These are phyloP conservation scores for Stenoptilia bipunctidactyla DNA, from an alignment of 2,888 invertebrate species.

Conservation along the genomic window DNA sequence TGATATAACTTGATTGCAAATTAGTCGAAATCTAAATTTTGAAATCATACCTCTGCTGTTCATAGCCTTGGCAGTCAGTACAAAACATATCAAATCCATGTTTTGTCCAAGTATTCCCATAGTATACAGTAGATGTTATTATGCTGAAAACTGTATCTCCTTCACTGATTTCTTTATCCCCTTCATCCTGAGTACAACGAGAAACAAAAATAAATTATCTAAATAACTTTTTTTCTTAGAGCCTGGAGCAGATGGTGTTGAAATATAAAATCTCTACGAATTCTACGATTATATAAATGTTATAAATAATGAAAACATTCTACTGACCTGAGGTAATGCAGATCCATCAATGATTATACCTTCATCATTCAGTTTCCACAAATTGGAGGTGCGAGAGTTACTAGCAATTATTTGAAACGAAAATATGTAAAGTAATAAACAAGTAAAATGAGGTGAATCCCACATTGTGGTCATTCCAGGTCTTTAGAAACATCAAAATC, in stretches of 20 bases:
- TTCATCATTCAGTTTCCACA: slow-evolving; percentile 87
- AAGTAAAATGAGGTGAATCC: slow-evolving; percentile 70
- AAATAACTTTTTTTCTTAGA: too few relatives aligned
- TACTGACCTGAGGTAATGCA: slow-evolving; percentile 66
- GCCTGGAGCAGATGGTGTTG: not conserved
- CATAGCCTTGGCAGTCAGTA: slow-evolving; percentile 71
- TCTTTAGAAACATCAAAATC: slow-evolving; percentile 34
- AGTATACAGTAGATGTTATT: slow-evolving; percentile 78
- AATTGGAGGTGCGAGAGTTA: slow-evolving; percentile 85
- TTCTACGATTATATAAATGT: slow-evolving; percentile 44
- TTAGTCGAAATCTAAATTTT: too few relatives aligned
- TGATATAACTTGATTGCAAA: too few relatives aligned
- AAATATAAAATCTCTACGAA: not conserved
- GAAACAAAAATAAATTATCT: too few relatives aligned
- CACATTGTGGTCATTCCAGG: slow-evolving; percentile 44
- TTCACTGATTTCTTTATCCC: slow-evolving; percentile 53
- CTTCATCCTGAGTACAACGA: slow-evolving; percentile 40
- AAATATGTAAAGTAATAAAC: slow-evolving; percentile 78
- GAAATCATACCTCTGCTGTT: slow-evolving; percentile 59
- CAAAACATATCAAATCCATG: slow-evolving; percentile 75
- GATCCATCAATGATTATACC: slow-evolving; percentile 80
- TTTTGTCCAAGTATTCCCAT: slow-evolving; percentile 77
- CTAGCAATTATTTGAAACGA: slow-evolving; percentile 79
- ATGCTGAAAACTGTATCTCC: slow-evolving; percentile 83
- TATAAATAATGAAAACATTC: slow-evolving; percentile 21